phyloP scores from a whole-genome alignment of 2,113 vertebrate species.

The cattle (Bos taurus) region DNA sequence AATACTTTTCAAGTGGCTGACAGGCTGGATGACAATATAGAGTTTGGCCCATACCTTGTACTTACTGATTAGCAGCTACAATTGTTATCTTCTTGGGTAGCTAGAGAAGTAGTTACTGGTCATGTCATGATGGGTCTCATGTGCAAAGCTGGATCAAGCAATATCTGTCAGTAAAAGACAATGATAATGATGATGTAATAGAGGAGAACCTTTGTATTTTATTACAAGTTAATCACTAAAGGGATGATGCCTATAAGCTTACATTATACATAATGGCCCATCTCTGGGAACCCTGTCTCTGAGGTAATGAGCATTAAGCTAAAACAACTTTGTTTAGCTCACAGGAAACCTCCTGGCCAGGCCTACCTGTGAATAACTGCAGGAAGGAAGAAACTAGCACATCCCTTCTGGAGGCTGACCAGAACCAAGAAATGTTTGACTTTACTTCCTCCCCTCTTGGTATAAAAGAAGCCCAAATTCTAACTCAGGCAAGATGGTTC shows the following conservation, averaged over 20 bases:
- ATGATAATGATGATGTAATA: background rate
- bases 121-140: fast-evolving
- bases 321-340: background rate
- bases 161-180: background rate
- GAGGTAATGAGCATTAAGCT: background rate
- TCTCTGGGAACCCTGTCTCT: background rate
- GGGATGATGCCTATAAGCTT: background rate
- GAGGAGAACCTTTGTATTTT: background rate
- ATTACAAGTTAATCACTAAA: background rate
- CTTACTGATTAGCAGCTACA: background rate
- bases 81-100: no score
- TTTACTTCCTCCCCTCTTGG: background rate
- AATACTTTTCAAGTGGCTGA: background rate
- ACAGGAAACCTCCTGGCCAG: background rate
- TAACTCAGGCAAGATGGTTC: background rate
- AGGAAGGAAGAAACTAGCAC: background rate
- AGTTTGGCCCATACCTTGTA: background rate
- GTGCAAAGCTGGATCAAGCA: background rate
- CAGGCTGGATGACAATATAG: background rate
- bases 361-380: background rate
- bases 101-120: background rate
- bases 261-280: background rate
- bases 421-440: background rate
- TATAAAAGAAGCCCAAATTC: background rate
- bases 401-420: background rate